Conservation (phyloP, 2,113 vertebrate genomes). For the Synchiropus splendidus region DNA sequence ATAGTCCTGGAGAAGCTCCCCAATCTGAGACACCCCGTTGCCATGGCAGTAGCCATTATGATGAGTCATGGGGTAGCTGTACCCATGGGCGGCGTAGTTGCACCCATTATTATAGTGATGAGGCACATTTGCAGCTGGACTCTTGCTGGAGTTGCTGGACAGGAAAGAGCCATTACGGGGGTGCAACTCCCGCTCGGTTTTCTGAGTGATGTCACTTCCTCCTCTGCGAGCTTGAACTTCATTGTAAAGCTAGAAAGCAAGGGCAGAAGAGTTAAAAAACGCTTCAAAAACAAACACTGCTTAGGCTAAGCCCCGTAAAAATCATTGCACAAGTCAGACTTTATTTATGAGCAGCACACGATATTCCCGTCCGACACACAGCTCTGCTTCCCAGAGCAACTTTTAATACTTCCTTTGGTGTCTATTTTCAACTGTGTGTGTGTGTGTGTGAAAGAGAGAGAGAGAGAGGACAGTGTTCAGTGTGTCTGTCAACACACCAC, state of each 20-base stretch:
- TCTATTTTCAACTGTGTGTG: constrained; percentile 34
- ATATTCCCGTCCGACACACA: constrained; percentile 4
- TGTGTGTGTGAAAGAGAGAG: constrained; percentile 8
- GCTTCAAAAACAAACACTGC: not conserved
- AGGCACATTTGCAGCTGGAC: constrained; percentile 17
- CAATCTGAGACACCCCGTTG: constrained; percentile 46
- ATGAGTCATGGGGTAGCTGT: constrained; percentile 30
- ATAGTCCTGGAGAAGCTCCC: constrained; percentile 63
- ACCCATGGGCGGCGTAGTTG: constrained; percentile 22
- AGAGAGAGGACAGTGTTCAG: constrained; percentile 3
- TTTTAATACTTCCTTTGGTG: constrained; percentile 16
- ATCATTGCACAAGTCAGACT: constrained; percentile 7
- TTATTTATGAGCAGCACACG: constrained; percentile 20
- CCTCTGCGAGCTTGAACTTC: constrained; percentile 87
- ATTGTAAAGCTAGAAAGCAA: constrained; percentile 78
- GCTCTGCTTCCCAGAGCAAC: constrained; percentile 13
- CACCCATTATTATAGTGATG: constrained; percentile 32
- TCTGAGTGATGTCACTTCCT: constrained; percentile 53
- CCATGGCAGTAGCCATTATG: constrained; percentile 38
- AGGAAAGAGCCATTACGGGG: constrained; percentile 35
- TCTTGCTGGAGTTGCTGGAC: constrained; percentile 31
- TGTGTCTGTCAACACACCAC: constrained; percentile 34
- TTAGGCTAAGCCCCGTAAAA: constrained; percentile 9
- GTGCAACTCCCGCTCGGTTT: constrained; percentile 53
- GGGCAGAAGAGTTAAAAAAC: not conserved